Conservation (phyloP, 2,888 invertebrate genomes). For the Pammene aurita region DNA sequence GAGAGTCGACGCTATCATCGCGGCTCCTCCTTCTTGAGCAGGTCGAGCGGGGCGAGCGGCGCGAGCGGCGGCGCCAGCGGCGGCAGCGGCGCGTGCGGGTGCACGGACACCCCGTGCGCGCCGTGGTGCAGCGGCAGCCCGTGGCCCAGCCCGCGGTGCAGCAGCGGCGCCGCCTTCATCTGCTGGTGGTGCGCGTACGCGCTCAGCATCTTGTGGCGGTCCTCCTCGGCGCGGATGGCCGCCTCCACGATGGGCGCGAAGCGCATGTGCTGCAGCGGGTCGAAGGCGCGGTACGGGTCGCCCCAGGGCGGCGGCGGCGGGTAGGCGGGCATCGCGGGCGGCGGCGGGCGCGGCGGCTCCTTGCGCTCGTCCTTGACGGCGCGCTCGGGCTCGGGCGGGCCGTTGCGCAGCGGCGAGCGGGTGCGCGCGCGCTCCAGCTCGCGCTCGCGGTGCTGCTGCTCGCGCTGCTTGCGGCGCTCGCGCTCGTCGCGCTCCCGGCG, state of each 20-base stretch:
- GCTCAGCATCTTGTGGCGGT: conserved; percentile 89
- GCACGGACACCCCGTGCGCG: conserved; percentile 74
- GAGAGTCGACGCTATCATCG: conserved; percentile 75
- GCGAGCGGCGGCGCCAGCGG: conserved; percentile 66
- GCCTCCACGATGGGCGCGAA: conserved; percentile 92
- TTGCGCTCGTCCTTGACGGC: conserved; percentile 75
- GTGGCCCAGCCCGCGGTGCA: conserved; percentile 79
- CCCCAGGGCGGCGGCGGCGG: conserved; percentile 84
- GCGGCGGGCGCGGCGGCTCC: conserved; percentile 74
- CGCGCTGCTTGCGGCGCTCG: conserved; percentile 83
- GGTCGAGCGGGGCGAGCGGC: conserved; percentile 83
- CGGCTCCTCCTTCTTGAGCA: conserved; percentile 84
- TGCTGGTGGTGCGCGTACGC: conserved; percentile 86
- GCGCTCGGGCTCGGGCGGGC: conserved; percentile 77
- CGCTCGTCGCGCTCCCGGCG: conserved; percentile 82
- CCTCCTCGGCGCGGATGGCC: conserved; percentile 90
- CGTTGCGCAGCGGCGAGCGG: conserved; percentile 90
- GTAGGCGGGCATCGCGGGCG: conserved; percentile 81
- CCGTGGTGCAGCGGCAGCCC: conserved; percentile 68
- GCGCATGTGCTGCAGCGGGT: conserved; percentile 86
- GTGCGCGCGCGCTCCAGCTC: conserved; percentile 85
- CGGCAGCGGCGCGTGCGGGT: conserved; percentile 57
- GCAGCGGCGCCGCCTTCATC: conserved; percentile 75
- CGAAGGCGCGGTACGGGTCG: conserved; percentile 87
- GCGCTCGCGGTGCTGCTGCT: conserved; percentile 76